Percentiles rank a stretch among this genome's conserved stretches.
These are phyloP conservation scores for Eupithecia dodoneata DNA, from an alignment of 2,888 invertebrate genomes.

Conservation along the genomic window DNA sequence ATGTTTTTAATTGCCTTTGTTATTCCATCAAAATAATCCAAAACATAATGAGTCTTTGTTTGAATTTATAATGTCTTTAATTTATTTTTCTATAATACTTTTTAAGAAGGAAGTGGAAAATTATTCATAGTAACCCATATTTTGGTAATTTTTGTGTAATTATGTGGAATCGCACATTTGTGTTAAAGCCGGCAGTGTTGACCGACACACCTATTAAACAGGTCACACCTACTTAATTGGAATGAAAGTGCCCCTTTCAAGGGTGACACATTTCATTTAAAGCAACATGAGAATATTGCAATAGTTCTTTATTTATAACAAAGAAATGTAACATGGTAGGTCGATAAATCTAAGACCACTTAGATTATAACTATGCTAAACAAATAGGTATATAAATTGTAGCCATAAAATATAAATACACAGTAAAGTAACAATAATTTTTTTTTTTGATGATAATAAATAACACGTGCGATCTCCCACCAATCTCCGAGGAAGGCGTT, in stretches of 20 bases:
- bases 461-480: too few relatives aligned
- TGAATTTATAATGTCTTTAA: not conserved
- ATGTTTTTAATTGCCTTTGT: slow-evolving; percentile 8
- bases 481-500: too few relatives aligned
- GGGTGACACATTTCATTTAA: slow-evolving; percentile 42
- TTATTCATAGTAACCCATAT: slow-evolving; percentile 20
- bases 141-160: slow-evolving; percentile 43
- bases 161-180: slow-evolving; percentile 48
- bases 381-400: too few relatives aligned
- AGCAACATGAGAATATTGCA: slow-evolving; percentile 25
- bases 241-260: slow-evolving; percentile 49
- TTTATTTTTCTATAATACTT: not conserved
- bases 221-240: slow-evolving; percentile 50
- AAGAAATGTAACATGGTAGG: too few relatives aligned
- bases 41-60: not conserved
- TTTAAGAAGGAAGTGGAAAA: slow-evolving; percentile 18
- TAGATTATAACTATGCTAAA: too few relatives aligned
- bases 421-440: too few relatives aligned
- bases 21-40: not conserved
- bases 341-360: too few relatives aligned
- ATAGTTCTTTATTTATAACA: too few relatives aligned
- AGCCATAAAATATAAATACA: too few relatives aligned
- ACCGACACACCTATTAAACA: slow-evolving; percentile 41
- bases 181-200: slow-evolving; percentile 47
- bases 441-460: too few relatives aligned